Percentiles rank a stretch among this genome's conserved stretches.
Evolutionary conservation across 2,888 invertebrate species (phyloP).

Genomic region (Machimus rusticus): DNA sequence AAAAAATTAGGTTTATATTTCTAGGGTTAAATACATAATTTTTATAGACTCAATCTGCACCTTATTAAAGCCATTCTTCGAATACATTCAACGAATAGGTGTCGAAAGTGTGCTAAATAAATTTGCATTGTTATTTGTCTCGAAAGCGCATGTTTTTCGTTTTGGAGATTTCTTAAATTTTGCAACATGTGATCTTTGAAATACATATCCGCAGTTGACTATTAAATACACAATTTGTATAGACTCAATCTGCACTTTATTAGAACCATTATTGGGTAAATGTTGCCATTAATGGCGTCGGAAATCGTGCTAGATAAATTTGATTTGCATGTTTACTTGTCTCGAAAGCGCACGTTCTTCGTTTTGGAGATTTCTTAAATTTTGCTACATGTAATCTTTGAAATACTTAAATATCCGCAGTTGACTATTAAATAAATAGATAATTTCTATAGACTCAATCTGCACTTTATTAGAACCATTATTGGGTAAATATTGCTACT

Average conservation of each 20-base stretch:
- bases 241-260: constrained; percentile 47
- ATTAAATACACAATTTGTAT: background rate
- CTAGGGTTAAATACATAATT: no score
- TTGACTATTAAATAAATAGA: no score
- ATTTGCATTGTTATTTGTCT: constrained; percentile 56
- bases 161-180: constrained; percentile 55
- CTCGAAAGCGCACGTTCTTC: constrained; percentile 46
- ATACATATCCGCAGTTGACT: background rate
- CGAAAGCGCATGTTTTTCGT: constrained; percentile 28
- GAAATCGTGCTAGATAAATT: constrained; percentile 57
- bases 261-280: constrained; percentile 55
- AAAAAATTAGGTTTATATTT: no score
- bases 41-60: no score
- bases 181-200: constrained; percentile 48
- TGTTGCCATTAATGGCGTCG: constrained; percentile 56
- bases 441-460: no score
- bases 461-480: constrained; percentile 57
- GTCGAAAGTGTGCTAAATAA: constrained; percentile 60
- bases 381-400: no score
- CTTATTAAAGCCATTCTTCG: constrained; percentile 56
- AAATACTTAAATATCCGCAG: no score
- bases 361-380: constrained; percentile 54
- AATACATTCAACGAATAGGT: constrained; percentile 52
- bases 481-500: constrained; percentile 43
- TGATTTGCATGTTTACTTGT: constrained; percentile 54